A percentile compares a stretch with the other conserved stretches of the same genome.
Conservation (phyloP, 1,140 invertebrate genomes). For the Coelopa frigida region DNA sequence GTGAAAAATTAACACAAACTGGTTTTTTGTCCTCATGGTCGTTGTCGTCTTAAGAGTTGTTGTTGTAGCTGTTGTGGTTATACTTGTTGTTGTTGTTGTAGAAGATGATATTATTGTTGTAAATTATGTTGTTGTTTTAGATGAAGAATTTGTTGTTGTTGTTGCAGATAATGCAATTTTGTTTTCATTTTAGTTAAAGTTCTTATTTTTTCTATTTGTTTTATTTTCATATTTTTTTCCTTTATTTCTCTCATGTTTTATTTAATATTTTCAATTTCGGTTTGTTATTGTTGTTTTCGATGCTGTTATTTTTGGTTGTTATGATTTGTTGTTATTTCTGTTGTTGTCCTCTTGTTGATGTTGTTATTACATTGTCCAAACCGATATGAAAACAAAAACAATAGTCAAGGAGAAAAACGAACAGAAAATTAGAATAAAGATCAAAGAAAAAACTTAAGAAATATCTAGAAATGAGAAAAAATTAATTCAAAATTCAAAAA, state of each 20-base stretch:
- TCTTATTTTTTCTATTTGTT: neutral
- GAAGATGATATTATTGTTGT: neutral
- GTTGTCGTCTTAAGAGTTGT: neutral
- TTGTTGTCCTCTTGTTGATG: neutral
- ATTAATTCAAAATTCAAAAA: conserved; percentile 8
- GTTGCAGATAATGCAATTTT: no score
- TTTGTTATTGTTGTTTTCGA: neutral
- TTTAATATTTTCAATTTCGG: neutral
- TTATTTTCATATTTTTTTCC: neutral
- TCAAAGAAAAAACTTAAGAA: conserved; percentile 9
- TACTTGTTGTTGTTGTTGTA: neutral
- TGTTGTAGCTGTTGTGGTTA: neutral
- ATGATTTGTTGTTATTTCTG: neutral
- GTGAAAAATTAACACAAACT: neutral
- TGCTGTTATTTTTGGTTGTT: neutral
- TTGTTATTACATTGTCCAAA: neutral
- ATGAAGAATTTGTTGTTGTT: neutral
- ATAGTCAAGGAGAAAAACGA: neutral
- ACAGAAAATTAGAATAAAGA: neutral
- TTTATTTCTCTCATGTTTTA: conserved; percentile 1
- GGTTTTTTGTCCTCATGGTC: neutral
- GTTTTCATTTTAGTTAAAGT: neutral
- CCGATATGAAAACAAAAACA: neutral
- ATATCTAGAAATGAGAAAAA: neutral
- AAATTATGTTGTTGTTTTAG: neutral